Conservation (phyloP, 2,797 vertebrate species). For the Mus spretus region DNA sequence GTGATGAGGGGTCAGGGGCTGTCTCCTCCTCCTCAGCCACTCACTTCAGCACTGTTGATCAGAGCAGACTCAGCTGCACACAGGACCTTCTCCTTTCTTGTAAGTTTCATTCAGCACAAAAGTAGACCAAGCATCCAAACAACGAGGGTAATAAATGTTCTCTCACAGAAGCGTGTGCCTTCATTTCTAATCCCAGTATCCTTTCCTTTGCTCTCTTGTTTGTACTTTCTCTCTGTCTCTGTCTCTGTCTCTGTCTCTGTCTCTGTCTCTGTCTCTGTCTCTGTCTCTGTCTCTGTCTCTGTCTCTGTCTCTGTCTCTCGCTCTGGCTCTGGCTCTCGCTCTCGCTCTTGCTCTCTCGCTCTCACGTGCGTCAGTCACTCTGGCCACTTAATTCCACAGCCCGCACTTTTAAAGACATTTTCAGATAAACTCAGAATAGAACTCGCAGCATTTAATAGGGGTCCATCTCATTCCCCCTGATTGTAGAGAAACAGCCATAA, state of each 20-base stretch:
- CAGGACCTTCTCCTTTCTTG: neutral
- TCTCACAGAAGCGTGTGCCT: neutral
- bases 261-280: too few species aligned
- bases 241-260: too few species aligned
- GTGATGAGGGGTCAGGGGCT: neutral
- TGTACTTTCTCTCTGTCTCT: neutral
- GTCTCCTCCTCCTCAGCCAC: neutral
- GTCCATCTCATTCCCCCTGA: constrained; percentile 57
- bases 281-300: too few species aligned
- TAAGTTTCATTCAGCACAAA: neutral
- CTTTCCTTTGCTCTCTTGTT: neutral
- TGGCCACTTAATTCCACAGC: neutral
- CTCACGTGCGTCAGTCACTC: neutral
- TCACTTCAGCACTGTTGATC: neutral
- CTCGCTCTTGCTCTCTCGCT: neutral
- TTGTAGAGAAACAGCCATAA: constrained; percentile 58
- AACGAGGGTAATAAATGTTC: constrained; percentile 6
- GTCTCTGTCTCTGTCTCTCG: neutral
- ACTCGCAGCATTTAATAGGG: neutral
- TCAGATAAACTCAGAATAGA: constrained; percentile 50
- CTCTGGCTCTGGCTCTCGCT: too few species aligned
- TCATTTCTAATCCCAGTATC: neutral
- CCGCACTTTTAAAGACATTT: constrained; percentile 28
- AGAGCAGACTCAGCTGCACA: neutral
- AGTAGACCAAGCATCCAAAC: neutral